A percentile compares a stretch with the other conserved stretches of the same genome.
Conservation (phyloP, 2,797 vertebrate genomes). For the Dicrostonyx torquatus region DNA sequence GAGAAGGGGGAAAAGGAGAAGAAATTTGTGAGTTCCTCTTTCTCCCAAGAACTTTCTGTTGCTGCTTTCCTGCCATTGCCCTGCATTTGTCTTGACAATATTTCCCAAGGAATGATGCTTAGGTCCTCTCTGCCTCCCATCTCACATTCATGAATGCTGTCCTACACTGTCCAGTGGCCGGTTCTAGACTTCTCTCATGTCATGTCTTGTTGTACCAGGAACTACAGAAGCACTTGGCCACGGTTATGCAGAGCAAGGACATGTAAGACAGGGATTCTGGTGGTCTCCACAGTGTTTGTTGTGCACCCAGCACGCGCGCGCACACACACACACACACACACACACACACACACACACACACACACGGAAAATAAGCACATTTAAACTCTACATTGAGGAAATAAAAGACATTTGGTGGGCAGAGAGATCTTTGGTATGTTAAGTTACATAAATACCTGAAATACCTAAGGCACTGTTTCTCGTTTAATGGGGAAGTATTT, state of each 20-base stretch:
- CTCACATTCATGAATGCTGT: neutral
- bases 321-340: no score
- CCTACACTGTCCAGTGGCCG: neutral
- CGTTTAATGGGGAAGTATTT: neutral
- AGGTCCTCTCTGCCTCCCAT: neutral
- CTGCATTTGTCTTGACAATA: neutral
- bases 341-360: neutral
- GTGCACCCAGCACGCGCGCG: neutral
- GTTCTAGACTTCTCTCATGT: neutral
- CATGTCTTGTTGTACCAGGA: neutral
- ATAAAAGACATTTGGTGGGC: neutral
- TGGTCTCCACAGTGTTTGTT: neutral
- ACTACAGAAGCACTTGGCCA: neutral
- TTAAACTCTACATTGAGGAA: neutral
- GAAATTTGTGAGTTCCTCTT: neutral
- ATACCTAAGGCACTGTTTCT: neutral
- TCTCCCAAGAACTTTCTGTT: conserved; percentile 56
- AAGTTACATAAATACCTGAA: neutral
- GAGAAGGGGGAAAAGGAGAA: neutral
- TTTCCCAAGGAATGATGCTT: conserved; percentile 15
- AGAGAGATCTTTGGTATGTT: neutral
- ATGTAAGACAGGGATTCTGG: neutral
- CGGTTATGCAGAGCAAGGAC: neutral
- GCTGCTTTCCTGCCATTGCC: conserved; percentile 30
- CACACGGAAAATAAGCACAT: neutral